Base-by-base conservation (phyloP, 2,888 invertebrate genomes). In the Ischnus inquisitorius region DNA sequence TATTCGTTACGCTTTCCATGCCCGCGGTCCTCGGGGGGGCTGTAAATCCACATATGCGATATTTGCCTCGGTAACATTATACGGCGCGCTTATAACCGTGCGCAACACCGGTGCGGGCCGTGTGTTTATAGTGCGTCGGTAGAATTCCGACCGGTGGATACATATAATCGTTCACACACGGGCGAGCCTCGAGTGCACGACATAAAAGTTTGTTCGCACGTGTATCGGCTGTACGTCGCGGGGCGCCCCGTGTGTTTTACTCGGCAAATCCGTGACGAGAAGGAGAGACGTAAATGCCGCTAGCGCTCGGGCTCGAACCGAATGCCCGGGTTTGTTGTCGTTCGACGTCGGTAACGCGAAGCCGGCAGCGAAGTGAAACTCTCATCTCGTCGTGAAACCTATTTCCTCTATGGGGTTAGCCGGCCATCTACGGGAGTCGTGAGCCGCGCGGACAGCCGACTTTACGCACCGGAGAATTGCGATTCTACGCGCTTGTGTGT, bases 311-410 rank as follows among this genome's bases (percentile, higher is more conserved):
- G 34, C 34, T 34, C n/a, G 34, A 34, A 34, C 0, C 34, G 34
- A 34, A 34, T 34, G 34, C 34, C 8, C 34, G 8, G 34, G 34
- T 34, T 34, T 34, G 34, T 28, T 41, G 74, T 62, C 62, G 60
- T 12, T 64, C 64, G n/a, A n/a, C n/a, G 39, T 28, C 19, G 43
- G 68, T 84, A 89, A 87, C 86, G 79, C 83, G 86, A 84, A 64
- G n/a, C 84, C 81, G 88, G 5, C 60, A 16, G 2, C 89, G 85
- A 90, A 88, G 90, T 89, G 90, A 90, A 90, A 90, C 90, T 90
- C 67, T 65, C 54, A n/a, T 57, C 22, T 62, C 62, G 62, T 25
- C 88, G 87, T 77, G 79, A 85, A 87, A 88, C 87, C 86, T 8
- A 28, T 90, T 89, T 74, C 62, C 74, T 87, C 87, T 88, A 87